Conservation (phyloP, 2,113 vertebrate genomes). For the Puffinus mauretanicus region DNA sequence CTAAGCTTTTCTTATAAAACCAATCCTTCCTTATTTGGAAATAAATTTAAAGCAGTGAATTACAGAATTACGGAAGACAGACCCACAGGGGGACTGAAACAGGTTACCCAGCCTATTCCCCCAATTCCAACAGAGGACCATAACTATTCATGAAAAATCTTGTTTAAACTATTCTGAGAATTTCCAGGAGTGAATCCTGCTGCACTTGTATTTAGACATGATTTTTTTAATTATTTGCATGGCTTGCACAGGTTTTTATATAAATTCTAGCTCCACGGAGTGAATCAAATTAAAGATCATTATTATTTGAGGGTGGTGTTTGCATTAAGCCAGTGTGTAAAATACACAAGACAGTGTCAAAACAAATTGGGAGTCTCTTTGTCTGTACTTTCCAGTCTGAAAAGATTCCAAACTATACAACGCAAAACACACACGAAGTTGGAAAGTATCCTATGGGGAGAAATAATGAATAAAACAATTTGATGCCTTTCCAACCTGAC, state of each 20-base stretch:
- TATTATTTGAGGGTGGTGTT: background rate
- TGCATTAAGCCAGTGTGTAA: background rate
- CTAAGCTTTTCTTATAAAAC: background rate
- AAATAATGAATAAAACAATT: slow-evolving; percentile 54
- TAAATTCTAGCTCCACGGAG: background rate
- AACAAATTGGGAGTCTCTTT: background rate
- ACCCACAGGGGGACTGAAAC: background rate
- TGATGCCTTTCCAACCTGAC: slow-evolving; percentile 23
- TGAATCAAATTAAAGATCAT: background rate
- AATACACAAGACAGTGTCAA: background rate
- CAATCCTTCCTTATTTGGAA: background rate
- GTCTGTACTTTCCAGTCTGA: background rate
- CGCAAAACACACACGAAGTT: background rate
- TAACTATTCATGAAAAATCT: background rate
- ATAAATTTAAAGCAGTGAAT: background rate
- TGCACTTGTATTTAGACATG: background rate
- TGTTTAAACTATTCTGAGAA: background rate
- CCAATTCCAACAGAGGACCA: background rate
- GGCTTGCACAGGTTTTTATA: background rate
- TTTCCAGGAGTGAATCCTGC: background rate
- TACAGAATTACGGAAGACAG: background rate
- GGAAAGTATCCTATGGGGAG: background rate
- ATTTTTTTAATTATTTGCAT: background rate
- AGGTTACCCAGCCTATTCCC: background rate
- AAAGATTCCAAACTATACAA: background rate